Evolutionary conservation across 2,113 vertebrate genomes (phyloP).

Genomic region (Dolichotis patagonum): DNA sequence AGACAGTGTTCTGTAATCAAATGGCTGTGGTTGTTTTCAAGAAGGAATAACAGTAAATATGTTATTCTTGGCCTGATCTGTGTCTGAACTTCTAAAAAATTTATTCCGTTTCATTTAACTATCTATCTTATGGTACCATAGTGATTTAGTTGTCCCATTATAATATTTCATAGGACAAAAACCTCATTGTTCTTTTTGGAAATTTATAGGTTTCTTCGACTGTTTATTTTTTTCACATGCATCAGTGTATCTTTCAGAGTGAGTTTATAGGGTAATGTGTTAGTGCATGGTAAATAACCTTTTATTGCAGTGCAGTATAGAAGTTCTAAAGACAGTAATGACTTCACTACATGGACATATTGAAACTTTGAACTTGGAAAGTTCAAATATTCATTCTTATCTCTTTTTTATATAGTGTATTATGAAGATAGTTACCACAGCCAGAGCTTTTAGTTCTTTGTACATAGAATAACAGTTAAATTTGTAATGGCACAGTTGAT

Average conservation of each 20-base stretch:
- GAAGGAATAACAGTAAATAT: background rate
- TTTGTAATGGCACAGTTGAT: constrained; percentile 1
- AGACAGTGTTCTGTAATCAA: background rate
- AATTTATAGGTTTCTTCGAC: background rate
- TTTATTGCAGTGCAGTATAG: background rate
- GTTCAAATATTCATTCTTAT: background rate
- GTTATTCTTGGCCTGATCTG: background rate
- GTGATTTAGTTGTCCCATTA: constrained; percentile 11
- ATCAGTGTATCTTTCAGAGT: constrained; percentile 46
- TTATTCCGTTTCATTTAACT: background rate
- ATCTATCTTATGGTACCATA: background rate
- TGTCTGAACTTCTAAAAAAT: background rate
- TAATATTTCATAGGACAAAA: background rate
- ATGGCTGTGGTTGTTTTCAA: background rate
- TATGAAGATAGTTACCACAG: background rate
- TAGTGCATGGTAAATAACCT: constrained; percentile 20
- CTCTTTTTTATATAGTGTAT: background rate
- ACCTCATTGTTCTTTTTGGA: background rate
- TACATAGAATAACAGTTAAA: constrained; percentile 6
- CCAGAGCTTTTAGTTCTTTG: constrained; percentile 30
- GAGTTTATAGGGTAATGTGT: background rate
- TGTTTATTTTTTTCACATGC: background rate
- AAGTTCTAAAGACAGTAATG: constrained; percentile 18
- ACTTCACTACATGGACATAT: background rate
- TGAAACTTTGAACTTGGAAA: constrained; percentile 10